Percentiles rank a stretch among this genome's conserved stretches.
Conservation (phyloP, 2,888 invertebrate species). For the Tromatobia lineatoria region DNA sequence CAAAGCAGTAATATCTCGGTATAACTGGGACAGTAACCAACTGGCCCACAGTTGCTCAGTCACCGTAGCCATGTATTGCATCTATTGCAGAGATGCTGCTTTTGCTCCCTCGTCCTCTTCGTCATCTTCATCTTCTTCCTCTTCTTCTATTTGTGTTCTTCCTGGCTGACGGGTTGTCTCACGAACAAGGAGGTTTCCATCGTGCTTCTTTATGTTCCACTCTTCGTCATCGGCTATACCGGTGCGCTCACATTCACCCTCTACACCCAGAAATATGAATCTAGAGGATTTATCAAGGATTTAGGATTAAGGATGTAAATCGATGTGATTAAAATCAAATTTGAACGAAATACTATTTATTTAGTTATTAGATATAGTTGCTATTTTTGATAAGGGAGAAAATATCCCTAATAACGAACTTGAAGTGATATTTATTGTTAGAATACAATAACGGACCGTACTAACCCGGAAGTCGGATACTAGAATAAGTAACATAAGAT, state of each 20-base stretch:
- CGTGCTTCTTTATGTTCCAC: constrained; percentile 2
- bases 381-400: no score
- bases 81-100: constrained; percentile 45
- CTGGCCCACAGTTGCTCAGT: constrained; percentile 56
- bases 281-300: no score
- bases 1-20: constrained; percentile 62
- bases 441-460: no score
- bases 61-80: constrained; percentile 41
- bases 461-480: no score
- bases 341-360: no score
- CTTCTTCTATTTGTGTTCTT: constrained; percentile 15
- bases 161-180: constrained; percentile 13
- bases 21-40: constrained; percentile 69
- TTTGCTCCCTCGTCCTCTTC: constrained; percentile 3
- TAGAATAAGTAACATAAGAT: no score
- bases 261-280: no score
- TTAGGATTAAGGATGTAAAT: no score
- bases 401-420: no score
- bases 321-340: no score
- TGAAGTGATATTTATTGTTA: no score
- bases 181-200: constrained; percentile 27
- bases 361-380: no score
- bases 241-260: neutral
- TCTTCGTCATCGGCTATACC: constrained; percentile 14
- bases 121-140: constrained; percentile 33